These are phyloP conservation scores for Dasyurus viverrinus DNA, from an alignment of 2,113 vertebrate genomes.

Conservation along the genomic window DNA sequence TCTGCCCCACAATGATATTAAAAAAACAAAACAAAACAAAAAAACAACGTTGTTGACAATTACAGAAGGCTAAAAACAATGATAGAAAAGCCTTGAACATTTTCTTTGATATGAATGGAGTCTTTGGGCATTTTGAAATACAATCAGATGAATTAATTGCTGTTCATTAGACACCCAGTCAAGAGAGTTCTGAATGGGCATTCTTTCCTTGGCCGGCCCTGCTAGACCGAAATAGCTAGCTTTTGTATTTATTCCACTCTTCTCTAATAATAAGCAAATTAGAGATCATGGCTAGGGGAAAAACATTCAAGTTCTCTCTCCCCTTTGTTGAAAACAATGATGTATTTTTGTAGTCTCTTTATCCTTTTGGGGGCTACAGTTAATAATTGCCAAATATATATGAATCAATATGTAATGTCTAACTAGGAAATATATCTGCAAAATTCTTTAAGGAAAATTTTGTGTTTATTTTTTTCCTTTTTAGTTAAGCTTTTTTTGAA, in stretches of 20 bases:
- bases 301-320: conserved; percentile 87
- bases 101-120: conserved; percentile 93
- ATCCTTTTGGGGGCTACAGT: conserved; percentile 78
- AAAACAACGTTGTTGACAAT: conserved; percentile 78
- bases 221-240: conserved; percentile 92
- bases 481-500: conserved; percentile 78
- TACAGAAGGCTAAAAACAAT: conserved; percentile 86
- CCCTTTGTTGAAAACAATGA: conserved; percentile 87
- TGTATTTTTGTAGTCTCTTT: conserved; percentile 88
- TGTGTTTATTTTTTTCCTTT: conserved; percentile 66
- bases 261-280: conserved; percentile 97
- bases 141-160: conserved; percentile 94
- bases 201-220: conserved; percentile 90
- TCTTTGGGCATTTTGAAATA: conserved; percentile 90
- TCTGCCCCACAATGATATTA: conserved; percentile 65
- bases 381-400: conserved; percentile 84
- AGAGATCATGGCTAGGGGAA: conserved; percentile 89
- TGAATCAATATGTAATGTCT: conserved; percentile 71
- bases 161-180: conserved; percentile 91
- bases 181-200: conserved; percentile 91
- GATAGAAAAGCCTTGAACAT: conserved; percentile 86
- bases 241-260: conserved; percentile 96
- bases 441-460: conserved; percentile 81
- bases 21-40: conserved; percentile 61
- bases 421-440: conserved; percentile 83